Conservation (phyloP, 2,888 invertebrate genomes). For the Colostygia pectinataria region DNA sequence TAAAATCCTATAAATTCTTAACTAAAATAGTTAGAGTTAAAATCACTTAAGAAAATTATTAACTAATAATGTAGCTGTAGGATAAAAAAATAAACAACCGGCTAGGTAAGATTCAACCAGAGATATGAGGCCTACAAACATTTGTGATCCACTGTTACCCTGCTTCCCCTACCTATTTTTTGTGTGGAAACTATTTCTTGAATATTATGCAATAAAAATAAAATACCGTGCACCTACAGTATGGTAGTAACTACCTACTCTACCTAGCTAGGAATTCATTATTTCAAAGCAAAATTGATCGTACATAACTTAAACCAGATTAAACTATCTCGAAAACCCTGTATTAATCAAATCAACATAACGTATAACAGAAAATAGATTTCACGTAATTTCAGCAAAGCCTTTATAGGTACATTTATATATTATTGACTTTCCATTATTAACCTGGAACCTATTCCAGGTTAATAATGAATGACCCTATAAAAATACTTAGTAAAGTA, state of each 20-base stretch:
- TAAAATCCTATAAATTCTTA: conserved; percentile 7
- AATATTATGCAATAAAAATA: too few species aligned
- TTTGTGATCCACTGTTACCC: conserved; percentile 10
- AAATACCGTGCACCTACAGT: too few species aligned
- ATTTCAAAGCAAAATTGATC: conserved; percentile 24
- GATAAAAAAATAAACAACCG: neutral
- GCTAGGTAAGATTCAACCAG: conserved; percentile 6
- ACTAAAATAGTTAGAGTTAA: conserved; percentile 8
- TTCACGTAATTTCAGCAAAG: too few species aligned
- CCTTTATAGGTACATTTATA: too few species aligned
- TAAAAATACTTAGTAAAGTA: too few species aligned
- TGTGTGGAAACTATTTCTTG: too few species aligned
- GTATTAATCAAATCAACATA: neutral
- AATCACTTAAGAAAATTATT: conserved; percentile 8
- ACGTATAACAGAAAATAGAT: conserved; percentile 1
- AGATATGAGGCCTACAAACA: conserved; percentile 4
- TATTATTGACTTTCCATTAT: too few species aligned
- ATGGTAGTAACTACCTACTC: too few species aligned
- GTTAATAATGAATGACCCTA: too few species aligned
- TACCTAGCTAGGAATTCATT: too few species aligned
- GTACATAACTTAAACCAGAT: conserved; percentile 8
- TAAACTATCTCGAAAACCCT: too few species aligned
- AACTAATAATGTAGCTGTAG: neutral
- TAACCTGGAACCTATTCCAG: too few species aligned
- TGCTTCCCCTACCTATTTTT: neutral